Evolutionary conservation across 2,888 invertebrate species (phyloP), one percentile per base, ranked within the genome.

Genomic region (Drosophila emarginata): DNA sequence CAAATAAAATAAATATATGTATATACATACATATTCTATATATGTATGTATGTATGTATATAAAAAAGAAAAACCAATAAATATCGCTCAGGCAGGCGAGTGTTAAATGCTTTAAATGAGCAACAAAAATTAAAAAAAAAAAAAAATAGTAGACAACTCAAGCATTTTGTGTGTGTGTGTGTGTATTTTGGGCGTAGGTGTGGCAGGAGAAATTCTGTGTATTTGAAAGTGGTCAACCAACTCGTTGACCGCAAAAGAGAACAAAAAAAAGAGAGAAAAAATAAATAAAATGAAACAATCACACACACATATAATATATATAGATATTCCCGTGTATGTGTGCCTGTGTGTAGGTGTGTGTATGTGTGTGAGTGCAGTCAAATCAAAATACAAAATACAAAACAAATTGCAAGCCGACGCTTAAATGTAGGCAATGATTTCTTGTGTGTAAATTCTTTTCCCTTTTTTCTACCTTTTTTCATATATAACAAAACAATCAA

Each of bases 171-270:
- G 11, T 45, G 11, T 45, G 21, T 56, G 15, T 52, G 4, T 45
- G 18, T 45, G 40, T 18, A 53, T 21, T 54, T 45, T 67, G 65
- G 56, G 59, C 32, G 63, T 67, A 69, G 59, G 54, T 52, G 39
- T 64, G 67, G 70, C 72, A 11, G 51, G 11, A 39, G 15, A 36
- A 2, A 18, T 14, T 9, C 53, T 26, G 72, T 77, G 78, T 79
- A 85, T 85, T 85, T 85, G 87, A 83, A 88, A 90, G 90, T 90
- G 90, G 90, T 90, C 90, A 89, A 90, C 90, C 90, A 88, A 89
- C 90, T 90, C 83, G 82, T 79, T 86, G 79, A 90, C 90, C 90
- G 69, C 89, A 89, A 86, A 82, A 82, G 76, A 79, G 89, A 45
- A 21, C 18, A 45, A 45, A 45, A 45, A 45, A 81, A 80, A 82